Base-by-base conservation (phyloP, 2,113 vertebrate species). In the Eublepharis macularius region DNA sequence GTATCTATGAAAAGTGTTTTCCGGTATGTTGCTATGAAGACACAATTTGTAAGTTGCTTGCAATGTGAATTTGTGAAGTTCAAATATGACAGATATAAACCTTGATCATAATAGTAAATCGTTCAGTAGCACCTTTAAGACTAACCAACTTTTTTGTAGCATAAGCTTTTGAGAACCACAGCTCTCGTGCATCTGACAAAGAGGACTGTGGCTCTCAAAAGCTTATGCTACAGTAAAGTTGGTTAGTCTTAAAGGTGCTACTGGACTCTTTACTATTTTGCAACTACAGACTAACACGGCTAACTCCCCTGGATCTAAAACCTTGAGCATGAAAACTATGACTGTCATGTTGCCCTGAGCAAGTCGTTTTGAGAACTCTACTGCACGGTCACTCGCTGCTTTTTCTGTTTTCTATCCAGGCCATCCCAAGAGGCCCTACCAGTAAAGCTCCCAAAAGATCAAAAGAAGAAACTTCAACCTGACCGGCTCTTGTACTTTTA, bases 1-100 rank as follows among this genome's bases (percentile, higher is more conserved):
- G 65, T 87, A 90, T 57, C 86, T 57, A 86, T 75, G 60, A 82
- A 76, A 14, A 72, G 24, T 41, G 11, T 41, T 54, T 82, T 51
- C 26, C 14, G 45, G 7, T 26, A 72, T 1, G 0, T 72, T 32
- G 29, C 41, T 51, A n/a, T 47, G 47, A 10, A 7, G 49, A 34
- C 17, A 51, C 3, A 19, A 21, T 19, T 24, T 60, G 54, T 11
- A 24, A 32, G 11, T 57, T 11, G 13, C 29, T 47, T 47, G 32
- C 2, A 36, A 76, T 51, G n/a, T 51, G 17, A 41, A 39, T 2
- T 9, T 6, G 4, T 34, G 32, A 81, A 34, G 63, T 36, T n/a
- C 43, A 69, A 81, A 69, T 29, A 24, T 47, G 9, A 45, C 32
- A 16, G 57, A 43, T 12, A 45, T 43, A 49, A 36, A 69, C 13